Evolutionary conservation across 2,888 invertebrate genomes (phyloP).

Genomic region (Agrotis puta): DNA sequence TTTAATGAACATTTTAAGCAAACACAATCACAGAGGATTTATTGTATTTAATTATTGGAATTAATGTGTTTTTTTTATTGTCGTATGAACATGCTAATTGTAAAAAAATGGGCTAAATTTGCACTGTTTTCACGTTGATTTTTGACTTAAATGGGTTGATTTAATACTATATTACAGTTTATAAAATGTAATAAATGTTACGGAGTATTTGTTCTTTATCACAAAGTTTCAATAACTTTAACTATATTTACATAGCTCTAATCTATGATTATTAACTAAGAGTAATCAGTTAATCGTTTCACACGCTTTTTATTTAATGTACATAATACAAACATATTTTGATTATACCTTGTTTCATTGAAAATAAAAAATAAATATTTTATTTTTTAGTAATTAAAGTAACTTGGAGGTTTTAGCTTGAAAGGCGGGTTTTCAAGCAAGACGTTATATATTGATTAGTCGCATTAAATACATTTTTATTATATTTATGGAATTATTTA

Average conservation of each 20-base stretch:
- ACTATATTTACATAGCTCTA: conserved; percentile 31
- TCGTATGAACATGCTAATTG: neutral
- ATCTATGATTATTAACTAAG: conserved; percentile 3
- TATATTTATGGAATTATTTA: no score
- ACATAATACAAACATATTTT: neutral
- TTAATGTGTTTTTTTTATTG: neutral
- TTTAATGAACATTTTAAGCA: neutral
- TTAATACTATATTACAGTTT: conserved; percentile 1
- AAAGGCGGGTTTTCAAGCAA: conserved; percentile 25
- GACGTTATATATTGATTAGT: neutral
- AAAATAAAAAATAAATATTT: neutral
- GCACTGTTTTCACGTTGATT: neutral
- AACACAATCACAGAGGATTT: neutral
- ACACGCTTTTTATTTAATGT: conserved; percentile 4
- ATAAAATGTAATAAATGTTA: conserved; percentile 17
- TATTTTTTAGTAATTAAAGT: neutral
- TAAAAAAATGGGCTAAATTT: neutral
- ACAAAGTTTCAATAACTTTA: conserved; percentile 32
- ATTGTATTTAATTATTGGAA: neutral
- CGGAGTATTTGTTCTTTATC: conserved; percentile 27
- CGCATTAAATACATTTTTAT: neutral
- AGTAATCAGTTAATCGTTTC: conserved; percentile 14
- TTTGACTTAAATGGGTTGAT: neutral
- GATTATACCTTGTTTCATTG: neutral
- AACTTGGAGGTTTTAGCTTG: conserved; percentile 4